A percentile compares a stretch with the other conserved stretches of the same genome.
phyloP scores from a whole-genome alignment of 2,888 invertebrate species.

The Cabera pusaria region DNA sequence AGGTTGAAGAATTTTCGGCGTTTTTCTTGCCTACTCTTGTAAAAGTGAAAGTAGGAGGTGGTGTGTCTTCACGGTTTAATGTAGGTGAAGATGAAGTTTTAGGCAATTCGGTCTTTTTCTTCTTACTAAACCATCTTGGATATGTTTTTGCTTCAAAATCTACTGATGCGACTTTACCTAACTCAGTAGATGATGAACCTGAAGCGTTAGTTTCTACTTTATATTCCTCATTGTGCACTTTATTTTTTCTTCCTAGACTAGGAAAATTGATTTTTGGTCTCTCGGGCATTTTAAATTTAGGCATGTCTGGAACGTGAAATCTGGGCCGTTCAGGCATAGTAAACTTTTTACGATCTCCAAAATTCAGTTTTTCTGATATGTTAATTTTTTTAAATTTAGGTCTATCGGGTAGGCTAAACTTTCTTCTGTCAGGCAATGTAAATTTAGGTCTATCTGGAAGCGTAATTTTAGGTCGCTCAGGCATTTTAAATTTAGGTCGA shows the following conservation, averaged over 20 bases:
- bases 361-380: constrained; percentile 78
- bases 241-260: constrained; percentile 78
- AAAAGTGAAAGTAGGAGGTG: constrained; percentile 85
- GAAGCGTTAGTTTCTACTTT: constrained; percentile 60
- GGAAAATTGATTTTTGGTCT: constrained; percentile 86
- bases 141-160: constrained; percentile 90
- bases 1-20: constrained; percentile 70
- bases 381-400: constrained; percentile 78
- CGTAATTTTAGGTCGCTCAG: constrained; percentile 81
- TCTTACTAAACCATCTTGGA: constrained; percentile 86
- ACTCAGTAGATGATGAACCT: constrained; percentile 63
- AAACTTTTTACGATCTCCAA: constrained; percentile 84
- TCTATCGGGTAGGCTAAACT: constrained; percentile 86
- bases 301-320: constrained; percentile 79
- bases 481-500: constrained; percentile 72
- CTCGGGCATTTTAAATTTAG: constrained; percentile 84
- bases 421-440: constrained; percentile 82
- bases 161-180: constrained; percentile 82
- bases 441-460: constrained; percentile 84
- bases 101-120: constrained; percentile 66
- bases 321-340: constrained; percentile 84
- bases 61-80: constrained; percentile 81
- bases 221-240: constrained; percentile 44
- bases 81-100: constrained; percentile 81
- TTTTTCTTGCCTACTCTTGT: constrained; percentile 84